Base-by-base conservation (phyloP, 2,888 invertebrate species). In the Apodemia duryi region DNA sequence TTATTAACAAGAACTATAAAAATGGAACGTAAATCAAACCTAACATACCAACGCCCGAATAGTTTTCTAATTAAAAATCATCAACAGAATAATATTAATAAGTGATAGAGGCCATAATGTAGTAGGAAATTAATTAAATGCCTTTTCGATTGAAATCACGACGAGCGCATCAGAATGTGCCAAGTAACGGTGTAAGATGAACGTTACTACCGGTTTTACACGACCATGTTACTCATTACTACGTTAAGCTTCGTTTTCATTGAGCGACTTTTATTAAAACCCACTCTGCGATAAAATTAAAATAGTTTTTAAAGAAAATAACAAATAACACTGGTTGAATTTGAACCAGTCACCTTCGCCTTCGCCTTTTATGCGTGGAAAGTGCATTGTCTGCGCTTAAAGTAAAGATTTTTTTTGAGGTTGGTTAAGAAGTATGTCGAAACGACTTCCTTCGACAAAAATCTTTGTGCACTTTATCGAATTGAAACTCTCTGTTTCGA, bases 181-280 rank as follows among this genome's bases (percentile, higher is more conserved):
- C 81, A 80, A 79, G 83, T 71, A 89, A 89, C 86, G 90, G 85
- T 84, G 79, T 79, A 80, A 82, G 85, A 87, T 85, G 83, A 79
- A 79, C 78, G 77, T 75, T 77, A 79, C 90, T 91, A 91, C 90
- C 89, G 90, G 91, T 89, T 91, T 91, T 91, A 89, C 90, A 79
- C 86, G 66, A 70, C 72, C 66, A 71, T 69, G 67, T 70, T 66
- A 75, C 84, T 86, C 83, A 86, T 86, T 88, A 90, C 80, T 79
- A 76, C 72, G 78, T 78, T 80, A 79, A 79, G 78, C 74, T 79
- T 79, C 81, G 85, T 87, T 85, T 88, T 86, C 86, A 86, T 81
- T 74, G 80, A 82, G 78, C 81, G 78, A 80, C 74, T 76, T 77
- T 21, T 21, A 21, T 51, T 43, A 43, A 51, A 51, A 2, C n/a